Percentiles rank a stretch among this genome's conserved stretches.
Conservation (phyloP, 2,888 invertebrate genomes). For the Cosmia pyralina region DNA sequence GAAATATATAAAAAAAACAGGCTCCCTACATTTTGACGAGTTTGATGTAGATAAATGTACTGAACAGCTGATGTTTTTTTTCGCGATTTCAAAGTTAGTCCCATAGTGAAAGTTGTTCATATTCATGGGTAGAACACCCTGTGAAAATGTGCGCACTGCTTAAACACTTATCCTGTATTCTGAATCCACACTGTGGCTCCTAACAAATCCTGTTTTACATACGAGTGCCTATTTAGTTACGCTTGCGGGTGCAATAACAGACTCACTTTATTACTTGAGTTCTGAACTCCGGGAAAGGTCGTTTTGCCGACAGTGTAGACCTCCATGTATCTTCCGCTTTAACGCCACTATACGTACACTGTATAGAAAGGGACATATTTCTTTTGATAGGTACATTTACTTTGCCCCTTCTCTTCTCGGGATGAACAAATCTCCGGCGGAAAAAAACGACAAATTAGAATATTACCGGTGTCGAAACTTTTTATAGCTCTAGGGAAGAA, state of each 20-base stretch:
- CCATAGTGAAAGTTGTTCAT: too few relatives aligned
- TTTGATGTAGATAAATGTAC: too few relatives aligned
- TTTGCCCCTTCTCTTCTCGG: not conserved
- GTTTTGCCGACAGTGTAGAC: slow-evolving; percentile 49
- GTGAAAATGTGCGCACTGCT: too few relatives aligned
- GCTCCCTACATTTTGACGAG: too few relatives aligned
- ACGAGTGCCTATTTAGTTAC: slow-evolving; percentile 52
- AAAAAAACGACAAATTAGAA: slow-evolving; percentile 25
- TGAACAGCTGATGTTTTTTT: too few relatives aligned
- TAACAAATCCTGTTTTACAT: slow-evolving; percentile 57
- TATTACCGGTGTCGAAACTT: slow-evolving; percentile 32
- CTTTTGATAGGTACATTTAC: not conserved
- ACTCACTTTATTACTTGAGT: slow-evolving; percentile 56
- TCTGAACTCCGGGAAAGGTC: slow-evolving; percentile 41
- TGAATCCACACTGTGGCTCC: slow-evolving; percentile 5
- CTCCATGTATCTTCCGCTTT: slow-evolving; percentile 39
- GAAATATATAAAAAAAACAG: too few relatives aligned
- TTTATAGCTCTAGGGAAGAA: slow-evolving; percentile 9
- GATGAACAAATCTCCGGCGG: slow-evolving; percentile 11
- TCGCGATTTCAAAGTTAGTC: too few relatives aligned
- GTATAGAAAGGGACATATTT: slow-evolving; percentile 17
- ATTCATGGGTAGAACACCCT: too few relatives aligned
- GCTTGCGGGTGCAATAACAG: slow-evolving; percentile 56
- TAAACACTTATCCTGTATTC: too few relatives aligned
- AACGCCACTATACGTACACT: slow-evolving; percentile 22